phyloP scores from a whole-genome alignment of 37 sponge, comb jelly and placozoan species.

The Halisarca cf. caerulea region DNA sequence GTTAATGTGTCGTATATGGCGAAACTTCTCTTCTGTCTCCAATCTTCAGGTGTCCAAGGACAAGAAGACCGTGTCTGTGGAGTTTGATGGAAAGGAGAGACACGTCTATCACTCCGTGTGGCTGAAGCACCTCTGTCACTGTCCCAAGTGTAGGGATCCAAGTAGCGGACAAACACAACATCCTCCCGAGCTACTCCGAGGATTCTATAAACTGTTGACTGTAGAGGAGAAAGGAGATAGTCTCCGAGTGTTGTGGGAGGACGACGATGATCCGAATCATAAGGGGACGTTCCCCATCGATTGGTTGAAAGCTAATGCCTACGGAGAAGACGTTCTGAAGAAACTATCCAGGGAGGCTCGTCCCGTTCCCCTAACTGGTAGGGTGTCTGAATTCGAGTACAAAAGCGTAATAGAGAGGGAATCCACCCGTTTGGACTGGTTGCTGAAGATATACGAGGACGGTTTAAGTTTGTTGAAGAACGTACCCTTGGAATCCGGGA shows the following conservation, averaged over 20 bases:
- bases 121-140: not conserved
- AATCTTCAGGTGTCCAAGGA: too few species aligned
- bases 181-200: not conserved
- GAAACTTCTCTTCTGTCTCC: too few species aligned
- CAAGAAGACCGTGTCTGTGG: too few species aligned
- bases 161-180: not conserved
- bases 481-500: not conserved
- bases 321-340: not conserved
- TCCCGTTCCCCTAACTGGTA: not conserved
- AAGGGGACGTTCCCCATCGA: not conserved
- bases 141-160: slow-evolving; percentile 17
- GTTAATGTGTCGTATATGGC: too few species aligned
- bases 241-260: not conserved
- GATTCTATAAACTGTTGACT: not conserved
- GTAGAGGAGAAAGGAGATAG: not conserved
- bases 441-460: not conserved
- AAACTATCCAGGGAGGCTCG: not conserved
- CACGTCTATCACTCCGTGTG: slow-evolving; percentile 24
- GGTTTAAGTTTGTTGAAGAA: not conserved
- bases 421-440: not conserved
- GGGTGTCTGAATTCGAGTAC: not conserved
- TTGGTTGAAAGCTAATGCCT: not conserved
- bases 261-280: not conserved
- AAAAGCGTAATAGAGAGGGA: not conserved
- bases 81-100: too few species aligned